Percentiles rank a stretch among this genome's conserved stretches.
Conservation (phyloP, 2,888 invertebrate genomes). For the Ochropleura plecta region DNA sequence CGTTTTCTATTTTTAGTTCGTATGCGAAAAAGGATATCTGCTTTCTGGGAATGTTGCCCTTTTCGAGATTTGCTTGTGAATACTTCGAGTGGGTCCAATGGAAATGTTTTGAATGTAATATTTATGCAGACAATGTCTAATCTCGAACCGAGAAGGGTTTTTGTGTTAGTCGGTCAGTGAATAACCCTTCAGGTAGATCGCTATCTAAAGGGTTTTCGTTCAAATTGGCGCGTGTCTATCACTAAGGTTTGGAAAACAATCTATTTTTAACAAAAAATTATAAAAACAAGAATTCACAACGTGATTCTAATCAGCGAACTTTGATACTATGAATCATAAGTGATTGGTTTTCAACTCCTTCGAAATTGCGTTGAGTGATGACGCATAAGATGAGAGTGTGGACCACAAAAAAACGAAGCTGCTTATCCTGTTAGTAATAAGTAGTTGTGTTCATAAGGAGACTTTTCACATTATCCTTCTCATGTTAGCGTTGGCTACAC, state of each 20-base stretch:
- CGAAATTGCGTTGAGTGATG: constrained; percentile 54
- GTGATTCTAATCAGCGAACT: constrained; percentile 54
- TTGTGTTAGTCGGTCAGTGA: constrained; percentile 59
- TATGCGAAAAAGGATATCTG: constrained; percentile 31
- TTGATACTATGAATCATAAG: constrained; percentile 62
- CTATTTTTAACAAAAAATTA: constrained; percentile 53
- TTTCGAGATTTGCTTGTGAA: constrained; percentile 37
- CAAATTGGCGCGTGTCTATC: constrained; percentile 54
- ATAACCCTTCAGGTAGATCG: constrained; percentile 53
- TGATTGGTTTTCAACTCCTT: constrained; percentile 60
- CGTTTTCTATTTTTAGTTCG: constrained; percentile 21
- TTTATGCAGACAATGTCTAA: constrained; percentile 46
- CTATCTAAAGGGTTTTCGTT: constrained; percentile 53
- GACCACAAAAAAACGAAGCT: constrained; percentile 50
- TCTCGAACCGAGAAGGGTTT: constrained; percentile 50
- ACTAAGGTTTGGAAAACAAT: constrained; percentile 31
- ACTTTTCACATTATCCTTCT: constrained; percentile 40
- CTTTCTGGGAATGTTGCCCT: constrained; percentile 41
- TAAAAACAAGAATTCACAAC: constrained; percentile 35
- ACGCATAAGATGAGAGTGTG: constrained; percentile 51
- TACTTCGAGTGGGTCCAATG: constrained; percentile 39
- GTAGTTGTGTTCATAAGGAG: constrained; percentile 36
- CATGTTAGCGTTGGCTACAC: constrained; percentile 30
- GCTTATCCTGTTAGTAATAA: constrained; percentile 55
- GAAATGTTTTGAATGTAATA: constrained; percentile 51